Evolutionary conservation across 1,140 invertebrate genomes (phyloP), one percentile per base, ranked within the genome.

Genomic region (Sitophilus oryzae): DNA sequence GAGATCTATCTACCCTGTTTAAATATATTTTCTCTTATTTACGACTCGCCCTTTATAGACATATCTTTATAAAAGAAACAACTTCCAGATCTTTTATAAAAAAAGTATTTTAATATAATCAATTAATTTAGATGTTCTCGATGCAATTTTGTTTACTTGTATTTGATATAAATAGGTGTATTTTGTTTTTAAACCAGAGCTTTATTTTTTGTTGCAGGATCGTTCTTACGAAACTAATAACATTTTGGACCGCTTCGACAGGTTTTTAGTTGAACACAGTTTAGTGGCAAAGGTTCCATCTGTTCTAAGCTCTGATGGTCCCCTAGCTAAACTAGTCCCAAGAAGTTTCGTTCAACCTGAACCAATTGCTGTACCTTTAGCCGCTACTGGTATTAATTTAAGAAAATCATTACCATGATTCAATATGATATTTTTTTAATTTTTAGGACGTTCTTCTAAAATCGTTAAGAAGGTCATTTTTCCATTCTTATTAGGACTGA

Each of bases 401-500:
- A n/a, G n/a, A n/a, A n/a, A n/a, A n/a, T n/a, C n/a, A n/a, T n/a
- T n/a, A n/a, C n/a, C n/a, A n/a, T n/a, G n/a, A n/a, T n/a, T n/a
- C n/a, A n/a, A n/a, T n/a, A n/a, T 9, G 9, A 5, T n/a, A 14
- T 14, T 41, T 41, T n/a, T 16, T 38, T 18, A 2, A 11, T 40
- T 64, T 64, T 21, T 37, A 66, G 66, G 68, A 18, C 54, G 66
- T 22, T 68, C 67, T n/a, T 58, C 71, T 79, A 87, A 63, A 83
- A 83, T 89, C 71, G 84, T 90, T 20, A 88, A 88, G 72, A 89
- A 88, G 72, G 83, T 89, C 21, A 77, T 90, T 64, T 81, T 91
- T 52, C 88, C 88, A n/a, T 90, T 91, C 78, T 75, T 91, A 18
- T 73, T 91, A 52, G 88, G 88, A 59, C 73, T 91, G 48, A 91